These are phyloP conservation scores for Vidua chalybeata DNA, from an alignment of 2,113 vertebrate genomes.

Conservation along the genomic window DNA sequence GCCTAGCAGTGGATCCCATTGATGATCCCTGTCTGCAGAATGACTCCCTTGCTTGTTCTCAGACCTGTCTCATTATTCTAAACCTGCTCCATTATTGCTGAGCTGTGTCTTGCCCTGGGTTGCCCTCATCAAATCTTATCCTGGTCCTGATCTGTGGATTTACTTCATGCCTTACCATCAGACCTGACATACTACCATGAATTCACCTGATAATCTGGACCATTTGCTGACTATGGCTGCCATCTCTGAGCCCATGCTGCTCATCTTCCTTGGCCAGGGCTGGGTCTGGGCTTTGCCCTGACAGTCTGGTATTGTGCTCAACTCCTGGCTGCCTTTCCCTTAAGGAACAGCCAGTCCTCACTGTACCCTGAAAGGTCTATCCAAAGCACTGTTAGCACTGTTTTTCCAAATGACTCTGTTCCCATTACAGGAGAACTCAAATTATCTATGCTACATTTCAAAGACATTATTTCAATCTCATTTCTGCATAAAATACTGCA, in stretches of 20 bases:
- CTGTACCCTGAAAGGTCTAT: neutral
- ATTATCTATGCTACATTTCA: neutral
- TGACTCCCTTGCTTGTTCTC: neutral
- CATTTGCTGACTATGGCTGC: neutral
- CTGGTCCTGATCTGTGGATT: neutral
- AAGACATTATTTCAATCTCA: neutral
- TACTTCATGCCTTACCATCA: neutral
- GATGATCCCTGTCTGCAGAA: neutral
- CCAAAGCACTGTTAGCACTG: neutral
- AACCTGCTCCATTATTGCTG: neutral
- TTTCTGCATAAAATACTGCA: neutral
- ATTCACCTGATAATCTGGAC: neutral
- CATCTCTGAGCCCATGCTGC: neutral
- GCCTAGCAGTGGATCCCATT: neutral
- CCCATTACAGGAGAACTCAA: neutral
- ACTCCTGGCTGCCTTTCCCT: neutral
- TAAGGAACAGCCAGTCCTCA: neutral
- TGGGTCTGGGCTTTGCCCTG: neutral
- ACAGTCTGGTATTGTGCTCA: neutral
- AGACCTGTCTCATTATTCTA: neutral
- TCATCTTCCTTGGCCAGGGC: neutral
- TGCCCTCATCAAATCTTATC: neutral
- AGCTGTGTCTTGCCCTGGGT: neutral
- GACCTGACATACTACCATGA: neutral
- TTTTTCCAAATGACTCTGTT: neutral